These are phyloP conservation scores for Blastobasis lacticolella DNA, from an alignment of 2,888 invertebrate genomes.

Conservation along the genomic window DNA sequence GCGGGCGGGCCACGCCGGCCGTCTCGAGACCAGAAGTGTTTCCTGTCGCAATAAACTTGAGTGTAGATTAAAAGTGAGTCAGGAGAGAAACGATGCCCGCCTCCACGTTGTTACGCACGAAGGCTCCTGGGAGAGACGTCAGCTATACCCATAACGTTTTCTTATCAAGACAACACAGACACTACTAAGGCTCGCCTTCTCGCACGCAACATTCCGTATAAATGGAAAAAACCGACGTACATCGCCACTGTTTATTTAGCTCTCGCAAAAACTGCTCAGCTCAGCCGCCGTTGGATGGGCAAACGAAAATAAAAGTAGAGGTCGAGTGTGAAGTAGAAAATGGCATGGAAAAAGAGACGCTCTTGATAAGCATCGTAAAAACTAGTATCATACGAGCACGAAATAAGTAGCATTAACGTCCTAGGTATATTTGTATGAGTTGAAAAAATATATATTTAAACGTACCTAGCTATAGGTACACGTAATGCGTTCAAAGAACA, in stretches of 20 bases:
- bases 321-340: slow-evolving; percentile 3
- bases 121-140: slow-evolving; percentile 42
- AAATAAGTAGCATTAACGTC: slow-evolving; percentile 20
- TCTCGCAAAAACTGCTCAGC: neutral
- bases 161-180: slow-evolving; percentile 53
- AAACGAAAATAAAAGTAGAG: slow-evolving; percentile 1
- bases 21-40: slow-evolving; percentile 10
- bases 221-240: slow-evolving; percentile 16
- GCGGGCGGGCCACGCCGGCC: neutral
- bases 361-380: slow-evolving; percentile 24
- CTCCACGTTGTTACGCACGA: slow-evolving; percentile 40
- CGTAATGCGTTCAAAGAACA: no score
- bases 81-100: slow-evolving; percentile 30
- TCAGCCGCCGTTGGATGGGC: slow-evolving; percentile 7
- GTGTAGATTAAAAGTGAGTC: slow-evolving; percentile 47
- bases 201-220: slow-evolving; percentile 10
- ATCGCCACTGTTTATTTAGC: slow-evolving; percentile 7
- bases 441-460: no score
- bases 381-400: slow-evolving; percentile 13
- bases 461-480: no score
- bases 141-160: slow-evolving; percentile 49
- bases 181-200: slow-evolving; percentile 6
- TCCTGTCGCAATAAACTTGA: slow-evolving; percentile 20
- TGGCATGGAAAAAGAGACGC: slow-evolving; percentile 12
- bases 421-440: neutral